Evolutionary conservation across 1,140 invertebrate genomes (phyloP), one percentile per base, ranked within the genome.

Genomic region (Bactericera cockerelli): DNA sequence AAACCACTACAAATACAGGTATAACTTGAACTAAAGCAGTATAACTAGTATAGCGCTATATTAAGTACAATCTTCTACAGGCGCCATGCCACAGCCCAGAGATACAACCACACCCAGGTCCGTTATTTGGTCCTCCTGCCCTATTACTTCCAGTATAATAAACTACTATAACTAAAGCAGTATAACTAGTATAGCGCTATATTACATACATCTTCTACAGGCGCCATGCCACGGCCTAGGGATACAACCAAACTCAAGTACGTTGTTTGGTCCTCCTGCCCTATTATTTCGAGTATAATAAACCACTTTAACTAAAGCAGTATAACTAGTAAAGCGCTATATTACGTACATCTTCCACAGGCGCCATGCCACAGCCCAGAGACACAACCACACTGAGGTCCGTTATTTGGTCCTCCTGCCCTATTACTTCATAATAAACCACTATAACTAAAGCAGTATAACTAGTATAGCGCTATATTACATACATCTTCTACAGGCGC

Each of bases 61-160:
- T n/a, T n/a, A n/a, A n/a, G n/a, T 61, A 71, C 70, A 55, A n/a
- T n/a, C n/a, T 0, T 76, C 77, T 1, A 84, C 78, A 0, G 87
- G 87, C 59, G 84, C 79, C 14, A 81, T 69, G 4, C 88, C 88
- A 13, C 82, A 84, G 24, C 84, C 84, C 1, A 86, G 66, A 1
- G 83, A 85, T 31, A 86, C 76, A 0, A 86, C 80, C 19, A 80
- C 63, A 1, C 73, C 74, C 13, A 81, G 68, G 4, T 79, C 77
- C 10, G 70, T 70, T 2, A 77, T 73, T 61, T 83, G 77, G 0
- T 75, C 65, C 19, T 73, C 71, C 22, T 79, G 74, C 0, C 77
- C 77, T 0, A 76, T 71, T 1, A 80, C 80, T 64, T 79, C 75
- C 25, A 89, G 64, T 0, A n/a, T n/a, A n/a, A n/a, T n/a, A n/a